Conservation (phyloP, 2,888 invertebrate species). For the Leucania comma region DNA sequence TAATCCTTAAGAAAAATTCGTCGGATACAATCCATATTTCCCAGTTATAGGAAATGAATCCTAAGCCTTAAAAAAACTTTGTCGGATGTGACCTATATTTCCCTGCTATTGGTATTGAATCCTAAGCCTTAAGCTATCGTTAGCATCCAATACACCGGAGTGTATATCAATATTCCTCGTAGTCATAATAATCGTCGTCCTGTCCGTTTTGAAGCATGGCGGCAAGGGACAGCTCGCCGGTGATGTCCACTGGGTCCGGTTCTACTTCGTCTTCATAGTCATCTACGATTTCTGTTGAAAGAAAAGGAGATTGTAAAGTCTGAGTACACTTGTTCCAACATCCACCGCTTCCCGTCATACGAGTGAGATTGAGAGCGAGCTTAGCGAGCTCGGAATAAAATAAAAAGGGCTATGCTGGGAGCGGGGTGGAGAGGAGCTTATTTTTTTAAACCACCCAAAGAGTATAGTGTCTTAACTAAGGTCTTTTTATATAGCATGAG, state of each 20-base stretch:
- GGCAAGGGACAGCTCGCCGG: constrained; percentile 88
- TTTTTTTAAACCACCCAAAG: too few relatives aligned
- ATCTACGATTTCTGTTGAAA: constrained; percentile 67
- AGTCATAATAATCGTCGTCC: constrained; percentile 92
- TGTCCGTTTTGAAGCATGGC: constrained; percentile 92
- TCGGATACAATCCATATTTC: neutral
- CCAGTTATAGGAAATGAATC: neutral
- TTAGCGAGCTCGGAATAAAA: too few relatives aligned
- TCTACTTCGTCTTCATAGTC: constrained; percentile 87
- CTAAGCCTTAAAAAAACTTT: neutral
- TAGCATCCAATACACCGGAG: constrained; percentile 24
- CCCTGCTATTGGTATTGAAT: constrained; percentile 32
- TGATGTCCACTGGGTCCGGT: constrained; percentile 79
- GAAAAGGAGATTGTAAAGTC: neutral
- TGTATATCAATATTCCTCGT: constrained; percentile 91
- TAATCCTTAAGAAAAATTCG: neutral
- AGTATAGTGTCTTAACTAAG: too few relatives aligned
- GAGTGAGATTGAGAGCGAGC: too few relatives aligned
- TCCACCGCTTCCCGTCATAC: too few relatives aligned
- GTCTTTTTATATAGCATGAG: too few relatives aligned
- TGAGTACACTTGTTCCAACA: too few relatives aligned
- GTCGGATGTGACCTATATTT: neutral
- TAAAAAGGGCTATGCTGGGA: too few relatives aligned
- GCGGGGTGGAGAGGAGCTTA: too few relatives aligned
- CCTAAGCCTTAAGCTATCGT: constrained; percentile 30